Conservation (phyloP, 2,888 invertebrate genomes). For the Epiblema foenella region DNA sequence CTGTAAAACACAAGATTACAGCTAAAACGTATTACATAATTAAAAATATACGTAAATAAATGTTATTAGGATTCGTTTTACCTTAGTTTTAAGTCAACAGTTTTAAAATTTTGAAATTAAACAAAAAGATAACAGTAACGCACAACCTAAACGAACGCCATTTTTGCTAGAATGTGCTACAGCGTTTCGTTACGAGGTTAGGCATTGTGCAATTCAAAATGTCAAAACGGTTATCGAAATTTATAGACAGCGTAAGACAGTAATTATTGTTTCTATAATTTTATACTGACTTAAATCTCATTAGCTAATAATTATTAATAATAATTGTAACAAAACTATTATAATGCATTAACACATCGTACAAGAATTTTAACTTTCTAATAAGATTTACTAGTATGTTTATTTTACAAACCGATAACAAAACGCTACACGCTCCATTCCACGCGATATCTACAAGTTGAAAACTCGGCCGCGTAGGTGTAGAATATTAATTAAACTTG, state of each 20-base stretch:
- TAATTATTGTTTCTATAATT: neutral
- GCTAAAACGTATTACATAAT: conserved; percentile 42
- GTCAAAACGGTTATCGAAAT: conserved; percentile 21
- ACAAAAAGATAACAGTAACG: conserved; percentile 72
- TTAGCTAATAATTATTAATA: neutral
- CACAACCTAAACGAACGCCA: conserved; percentile 77
- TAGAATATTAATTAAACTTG: neutral
- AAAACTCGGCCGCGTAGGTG: no score
- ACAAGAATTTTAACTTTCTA: neutral
- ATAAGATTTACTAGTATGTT: neutral
- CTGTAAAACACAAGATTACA: conserved; percentile 46
- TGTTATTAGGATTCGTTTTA: conserved; percentile 51
- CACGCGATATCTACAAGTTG: neutral
- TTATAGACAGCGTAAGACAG: no score
- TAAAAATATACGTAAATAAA: conserved; percentile 12
- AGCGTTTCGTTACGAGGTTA: conserved; percentile 39
- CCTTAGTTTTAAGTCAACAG: conserved; percentile 72
- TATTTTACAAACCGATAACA: conserved; percentile 3
- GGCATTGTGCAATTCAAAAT: conserved; percentile 23
- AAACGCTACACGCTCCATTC: conserved; percentile 22
- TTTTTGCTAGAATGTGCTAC: conserved; percentile 57
- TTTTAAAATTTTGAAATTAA: conserved; percentile 70
- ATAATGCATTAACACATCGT: neutral
- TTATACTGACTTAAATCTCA: neutral
- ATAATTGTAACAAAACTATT: neutral